phyloP scores from a whole-genome alignment of 2,113 vertebrate genomes.

The Leptobrachium leishanense region DNA sequence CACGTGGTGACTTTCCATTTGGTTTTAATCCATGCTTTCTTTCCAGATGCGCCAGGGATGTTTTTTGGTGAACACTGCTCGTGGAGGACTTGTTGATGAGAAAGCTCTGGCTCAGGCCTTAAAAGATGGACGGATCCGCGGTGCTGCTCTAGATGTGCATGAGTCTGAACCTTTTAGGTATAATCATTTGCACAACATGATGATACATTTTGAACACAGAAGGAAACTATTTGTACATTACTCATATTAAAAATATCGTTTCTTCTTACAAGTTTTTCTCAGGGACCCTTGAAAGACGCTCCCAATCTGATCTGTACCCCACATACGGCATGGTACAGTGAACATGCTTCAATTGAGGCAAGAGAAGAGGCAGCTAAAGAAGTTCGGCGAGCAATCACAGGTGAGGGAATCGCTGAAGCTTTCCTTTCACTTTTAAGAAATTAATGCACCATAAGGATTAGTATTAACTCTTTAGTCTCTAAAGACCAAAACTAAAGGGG shows the following conservation, averaged over 20 bases:
- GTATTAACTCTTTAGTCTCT: too few relatives aligned
- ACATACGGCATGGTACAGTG: slow-evolving; percentile 89
- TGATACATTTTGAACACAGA: not conserved
- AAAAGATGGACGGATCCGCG: slow-evolving; percentile 87
- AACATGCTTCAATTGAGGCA: slow-evolving; percentile 86
- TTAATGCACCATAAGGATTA: too few relatives aligned
- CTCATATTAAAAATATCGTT: not conserved
- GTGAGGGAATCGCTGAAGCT: slow-evolving; percentile 55
- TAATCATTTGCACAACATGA: not conserved
- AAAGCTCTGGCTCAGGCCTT: slow-evolving; percentile 86
- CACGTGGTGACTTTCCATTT: too few relatives aligned
- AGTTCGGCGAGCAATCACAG: slow-evolving; percentile 85
- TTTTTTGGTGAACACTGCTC: slow-evolving; percentile 85
- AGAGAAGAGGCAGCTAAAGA: slow-evolving; percentile 87
- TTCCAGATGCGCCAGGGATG: slow-evolving; percentile 86
- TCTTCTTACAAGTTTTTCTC: slow-evolving; percentile 72
- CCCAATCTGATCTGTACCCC: slow-evolving; percentile 88
- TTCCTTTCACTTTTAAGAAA: too few relatives aligned
- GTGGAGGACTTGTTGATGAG: slow-evolving; percentile 85
- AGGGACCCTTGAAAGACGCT: slow-evolving; percentile 84
- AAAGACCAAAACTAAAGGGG: too few relatives aligned
- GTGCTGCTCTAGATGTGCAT: slow-evolving; percentile 83
- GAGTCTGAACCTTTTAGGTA: slow-evolving; percentile 89
- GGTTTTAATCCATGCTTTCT: slow-evolving; percentile 17
- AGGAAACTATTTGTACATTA: slow-evolving; percentile 6